phyloP scores from a whole-genome alignment of 2,797 vertebrate genomes.

The Lepus townsendii region DNA sequence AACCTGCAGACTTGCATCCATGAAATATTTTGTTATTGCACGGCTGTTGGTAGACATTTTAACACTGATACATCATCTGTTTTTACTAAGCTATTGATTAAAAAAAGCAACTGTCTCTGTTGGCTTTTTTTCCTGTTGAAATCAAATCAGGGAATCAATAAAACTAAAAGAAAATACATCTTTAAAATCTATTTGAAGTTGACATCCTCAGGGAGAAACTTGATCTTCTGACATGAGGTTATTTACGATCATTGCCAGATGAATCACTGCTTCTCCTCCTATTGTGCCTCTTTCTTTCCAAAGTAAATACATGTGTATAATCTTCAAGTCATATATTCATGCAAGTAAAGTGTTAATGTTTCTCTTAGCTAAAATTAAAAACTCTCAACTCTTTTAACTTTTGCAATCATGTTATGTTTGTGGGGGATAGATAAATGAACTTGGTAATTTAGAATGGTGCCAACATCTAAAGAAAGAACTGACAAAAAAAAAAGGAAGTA shows the following conservation, averaged over 20 bases:
- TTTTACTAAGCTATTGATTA: constrained; percentile 70
- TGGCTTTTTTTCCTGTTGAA: constrained; percentile 58
- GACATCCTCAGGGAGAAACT: constrained; percentile 59
- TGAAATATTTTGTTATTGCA: background rate
- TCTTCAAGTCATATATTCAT: background rate
- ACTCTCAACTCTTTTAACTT: background rate
- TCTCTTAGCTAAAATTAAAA: background rate
- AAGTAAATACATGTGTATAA: background rate
- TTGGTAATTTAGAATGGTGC: background rate
- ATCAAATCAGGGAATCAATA: constrained; percentile 67
- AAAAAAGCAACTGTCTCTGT: constrained; percentile 42
- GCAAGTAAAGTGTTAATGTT: background rate
- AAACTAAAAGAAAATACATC: constrained; percentile 67
- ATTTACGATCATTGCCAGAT: constrained; percentile 35
- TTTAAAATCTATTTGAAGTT: constrained; percentile 60
- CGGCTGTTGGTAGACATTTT: constrained; percentile 7
- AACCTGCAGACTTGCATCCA: background rate
- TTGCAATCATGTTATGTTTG: background rate
- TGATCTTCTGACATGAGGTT: constrained; percentile 52
- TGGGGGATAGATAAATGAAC: background rate
- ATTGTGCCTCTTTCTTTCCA: constrained; percentile 40
- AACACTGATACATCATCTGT: constrained; percentile 61
- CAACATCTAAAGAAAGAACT: background rate
- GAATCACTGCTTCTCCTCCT: background rate
- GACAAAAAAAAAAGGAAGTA: background rate